Evolutionary conservation across 2,888 invertebrate genomes (phyloP), one percentile per base, ranked within the genome.

Genomic region (Venusia cambrica): DNA sequence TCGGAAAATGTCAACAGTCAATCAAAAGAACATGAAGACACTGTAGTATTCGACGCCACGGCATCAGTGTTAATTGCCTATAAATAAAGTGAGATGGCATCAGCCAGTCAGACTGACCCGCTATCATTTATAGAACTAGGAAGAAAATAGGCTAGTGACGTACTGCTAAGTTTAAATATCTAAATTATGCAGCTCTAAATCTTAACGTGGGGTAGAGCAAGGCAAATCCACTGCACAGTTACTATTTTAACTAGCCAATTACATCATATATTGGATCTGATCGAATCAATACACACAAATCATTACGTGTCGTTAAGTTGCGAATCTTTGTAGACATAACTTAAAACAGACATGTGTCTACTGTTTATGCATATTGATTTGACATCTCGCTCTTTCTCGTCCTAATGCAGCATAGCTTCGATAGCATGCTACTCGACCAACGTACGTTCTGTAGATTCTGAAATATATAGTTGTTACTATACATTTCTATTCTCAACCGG

Each of bases 1-100:
- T 55, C 54, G 45, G 48, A 51, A 64, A 68, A 70, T 74, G 74
- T 78, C 76, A 76, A 69, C 75, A 73, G 70, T 68, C 73, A 65
- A 78, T 78, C 71, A 76, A 74, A 74, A 61, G 56, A 54, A 62
- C 69, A 62, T 58, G 57, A 62, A 61, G 58, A 40, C 32, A 27
- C 49, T 48, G 45, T 56, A 52, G 57, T 53, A 43, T 62, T 56
- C 48, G 55, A 54, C 55, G 63, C 57, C 55, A 47, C 53, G 53
- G 54, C 60, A 54, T 57, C 54, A 45, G 54, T 58, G 63, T 77
- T 77, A 72, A 76, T 72, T 69, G 73, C 61, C 69, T 66, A 70
- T 77, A 73, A 77, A 72, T 68, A 71, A 64, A 62, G 57, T 16
- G 20, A 26, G 31, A 54, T 45, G 47, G 46, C 35, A 52, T 33